Conservation (phyloP, 2,113 vertebrate genomes). For the Xiphias gladius region DNA sequence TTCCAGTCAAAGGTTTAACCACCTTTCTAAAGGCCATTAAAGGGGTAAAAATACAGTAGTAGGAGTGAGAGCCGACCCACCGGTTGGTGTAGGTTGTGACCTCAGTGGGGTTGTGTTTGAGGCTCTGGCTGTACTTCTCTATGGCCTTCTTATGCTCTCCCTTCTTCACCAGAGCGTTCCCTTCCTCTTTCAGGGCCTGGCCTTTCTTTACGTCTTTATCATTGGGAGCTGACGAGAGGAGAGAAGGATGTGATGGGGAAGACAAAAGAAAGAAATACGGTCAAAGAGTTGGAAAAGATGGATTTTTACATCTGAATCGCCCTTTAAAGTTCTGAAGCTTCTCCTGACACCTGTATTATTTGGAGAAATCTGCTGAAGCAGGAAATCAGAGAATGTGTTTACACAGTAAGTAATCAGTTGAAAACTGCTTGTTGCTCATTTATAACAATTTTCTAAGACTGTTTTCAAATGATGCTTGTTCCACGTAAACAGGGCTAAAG, state of each 20-base stretch:
- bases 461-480: background rate
- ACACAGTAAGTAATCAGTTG: no score
- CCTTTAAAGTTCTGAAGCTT: no score
- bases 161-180: slow-evolving; percentile 94
- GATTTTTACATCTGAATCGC: no score
- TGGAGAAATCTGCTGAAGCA: background rate
- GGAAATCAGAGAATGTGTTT: no score
- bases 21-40: background rate
- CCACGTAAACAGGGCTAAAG: background rate
- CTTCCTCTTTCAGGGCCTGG: slow-evolving; percentile 90
- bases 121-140: slow-evolving; percentile 94
- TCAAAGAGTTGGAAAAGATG: background rate
- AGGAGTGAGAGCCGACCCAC: slow-evolving; percentile 41
- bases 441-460: no score
- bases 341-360: background rate
- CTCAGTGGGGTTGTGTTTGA: slow-evolving; percentile 87
- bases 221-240: slow-evolving; percentile 48
- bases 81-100: slow-evolving; percentile 93
- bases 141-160: slow-evolving; percentile 90
- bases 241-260: background rate
- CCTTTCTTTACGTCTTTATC: slow-evolving; percentile 83
- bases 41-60: background rate
- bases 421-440: no score
- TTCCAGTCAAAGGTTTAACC: no score
- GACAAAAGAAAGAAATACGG: background rate